phyloP scores from a whole-genome alignment of 1,140 invertebrate genomes.

The Drosophila guanche region DNA sequence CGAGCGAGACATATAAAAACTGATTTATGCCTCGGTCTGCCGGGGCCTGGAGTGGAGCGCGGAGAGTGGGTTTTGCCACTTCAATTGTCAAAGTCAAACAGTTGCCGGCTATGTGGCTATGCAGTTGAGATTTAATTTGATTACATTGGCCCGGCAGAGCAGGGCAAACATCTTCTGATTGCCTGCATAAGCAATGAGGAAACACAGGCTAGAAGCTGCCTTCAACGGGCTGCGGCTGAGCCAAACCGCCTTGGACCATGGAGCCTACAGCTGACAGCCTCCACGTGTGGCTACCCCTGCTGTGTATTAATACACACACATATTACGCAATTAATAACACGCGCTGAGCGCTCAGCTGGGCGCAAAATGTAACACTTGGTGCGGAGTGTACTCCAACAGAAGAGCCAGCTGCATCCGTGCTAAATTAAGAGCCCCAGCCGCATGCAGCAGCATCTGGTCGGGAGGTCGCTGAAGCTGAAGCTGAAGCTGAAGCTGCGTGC shows the following conservation, averaged over 20 bases:
- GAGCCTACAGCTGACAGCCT: slow-evolving; percentile 8
- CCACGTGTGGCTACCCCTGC: slow-evolving; percentile 28
- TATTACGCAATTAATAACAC: slow-evolving; percentile 79
- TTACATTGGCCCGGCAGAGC: slow-evolving; percentile 43
- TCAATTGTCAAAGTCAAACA: slow-evolving; percentile 74
- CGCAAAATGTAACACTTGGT: slow-evolving; percentile 63
- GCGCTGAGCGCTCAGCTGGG: slow-evolving; percentile 73
- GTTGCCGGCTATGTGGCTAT: slow-evolving; percentile 42
- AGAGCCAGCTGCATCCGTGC: slow-evolving; percentile 12
- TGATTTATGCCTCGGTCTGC: slow-evolving; percentile 55
- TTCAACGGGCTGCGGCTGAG: neutral
- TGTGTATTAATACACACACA: slow-evolving; percentile 73
- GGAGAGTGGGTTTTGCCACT: slow-evolving; percentile 20
- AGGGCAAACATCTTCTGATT: slow-evolving; percentile 42
- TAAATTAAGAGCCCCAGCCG: slow-evolving; percentile 28
- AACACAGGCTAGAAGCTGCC: neutral
- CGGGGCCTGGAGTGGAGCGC: too few species aligned
- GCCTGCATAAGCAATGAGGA: slow-evolving; percentile 46
- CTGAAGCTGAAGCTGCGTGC: slow-evolving; percentile 1
- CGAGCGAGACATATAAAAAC: slow-evolving; percentile 43
- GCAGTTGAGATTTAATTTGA: slow-evolving; percentile 58
- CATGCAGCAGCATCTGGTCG: slow-evolving; percentile 5
- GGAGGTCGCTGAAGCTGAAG: neutral
- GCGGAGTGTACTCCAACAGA: slow-evolving; percentile 5
- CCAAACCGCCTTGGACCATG: slow-evolving; percentile 6